Evolutionary conservation across 2,888 invertebrate genomes (phyloP), one percentile per base, ranked within the genome.

Genomic region (Pterobdella sp.): DNA sequence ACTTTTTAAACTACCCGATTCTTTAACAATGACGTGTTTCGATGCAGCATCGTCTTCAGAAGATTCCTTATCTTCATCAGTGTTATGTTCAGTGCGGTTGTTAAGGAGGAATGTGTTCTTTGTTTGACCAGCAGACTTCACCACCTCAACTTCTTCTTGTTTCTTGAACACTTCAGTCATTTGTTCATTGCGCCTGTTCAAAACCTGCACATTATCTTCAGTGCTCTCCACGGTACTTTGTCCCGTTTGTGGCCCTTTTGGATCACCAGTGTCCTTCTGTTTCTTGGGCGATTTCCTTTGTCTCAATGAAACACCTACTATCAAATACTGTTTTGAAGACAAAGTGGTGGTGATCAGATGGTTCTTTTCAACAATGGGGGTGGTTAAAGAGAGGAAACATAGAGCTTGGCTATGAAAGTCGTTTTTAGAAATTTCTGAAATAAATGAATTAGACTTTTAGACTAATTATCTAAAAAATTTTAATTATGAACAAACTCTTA

Each of bases 121-220:
- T n/a, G n/a, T n/a, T n/a, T n/a, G n/a, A n/a, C n/a, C n/a, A n/a
- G n/a, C n/a, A n/a, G n/a, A n/a, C 10, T 14, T 22, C 4, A 4
- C n/a, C 14, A 26, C 4, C 10, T 14, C 10, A 22, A 26, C 4
- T 18, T 26, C 60, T 26, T 3, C 60, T n/a, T 18, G n/a, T 26
- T 56, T 56, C 60, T 56, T 56, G 60, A 56, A 56, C 60, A 56
- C 60, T n/a, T 60, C 71, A 63, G 42, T 71, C n/a, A 56, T 56
- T 34, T 71, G 35, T 31, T 71, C 56, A n/a, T 71, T 71, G 52
- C 52, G 36, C 63, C 36, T 71, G 35, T 71, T 71, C 36, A 60
- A 63, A 34, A 71, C 60, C n/a, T 56, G 18, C 18, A 71, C 71
- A 26, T 52, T 32, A 18, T 42, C 60, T n/a, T 71, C 35, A 32